A percentile compares a stretch with the other conserved stretches of the same genome.
Evolutionary conservation across 2,113 vertebrate species (phyloP).

Genomic region (Lichenostomus cassidix): DNA sequence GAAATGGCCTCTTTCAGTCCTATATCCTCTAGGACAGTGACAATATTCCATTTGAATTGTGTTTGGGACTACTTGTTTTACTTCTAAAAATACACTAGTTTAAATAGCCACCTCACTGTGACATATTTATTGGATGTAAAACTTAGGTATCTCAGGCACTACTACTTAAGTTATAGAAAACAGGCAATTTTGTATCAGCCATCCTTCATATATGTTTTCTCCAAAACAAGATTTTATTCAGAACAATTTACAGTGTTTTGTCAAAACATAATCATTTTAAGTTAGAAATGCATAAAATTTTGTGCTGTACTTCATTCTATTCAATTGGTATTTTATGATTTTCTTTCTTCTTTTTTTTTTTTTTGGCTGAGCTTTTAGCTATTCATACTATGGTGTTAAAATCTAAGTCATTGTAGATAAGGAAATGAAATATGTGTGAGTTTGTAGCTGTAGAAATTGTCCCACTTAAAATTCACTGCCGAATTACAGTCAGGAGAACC

Average conservation of each 20-base stretch:
- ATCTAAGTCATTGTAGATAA: neutral
- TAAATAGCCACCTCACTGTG: neutral
- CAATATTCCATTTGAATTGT: neutral
- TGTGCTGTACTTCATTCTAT: neutral
- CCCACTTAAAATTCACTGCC: neutral
- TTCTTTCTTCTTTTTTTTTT: neutral
- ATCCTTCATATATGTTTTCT: neutral
- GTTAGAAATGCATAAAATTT: neutral
- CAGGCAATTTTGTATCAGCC: neutral
- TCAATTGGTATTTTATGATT: neutral
- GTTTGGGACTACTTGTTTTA: neutral
- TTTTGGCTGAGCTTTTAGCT: neutral
- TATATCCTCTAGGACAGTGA: neutral
- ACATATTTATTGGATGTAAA: neutral
- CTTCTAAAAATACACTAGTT: neutral
- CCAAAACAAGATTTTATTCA: neutral
- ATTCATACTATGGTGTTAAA: neutral
- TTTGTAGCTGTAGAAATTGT: neutral
- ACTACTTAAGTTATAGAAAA: neutral
- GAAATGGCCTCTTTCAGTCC: neutral
- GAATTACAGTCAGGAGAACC: neutral
- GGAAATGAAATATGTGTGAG: neutral
- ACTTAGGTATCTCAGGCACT: neutral
- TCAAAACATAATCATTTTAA: neutral
- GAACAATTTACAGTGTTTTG: neutral